Evolutionary conservation across 2,113 vertebrate genomes (phyloP).

Genomic region (Poecile atricapillus): DNA sequence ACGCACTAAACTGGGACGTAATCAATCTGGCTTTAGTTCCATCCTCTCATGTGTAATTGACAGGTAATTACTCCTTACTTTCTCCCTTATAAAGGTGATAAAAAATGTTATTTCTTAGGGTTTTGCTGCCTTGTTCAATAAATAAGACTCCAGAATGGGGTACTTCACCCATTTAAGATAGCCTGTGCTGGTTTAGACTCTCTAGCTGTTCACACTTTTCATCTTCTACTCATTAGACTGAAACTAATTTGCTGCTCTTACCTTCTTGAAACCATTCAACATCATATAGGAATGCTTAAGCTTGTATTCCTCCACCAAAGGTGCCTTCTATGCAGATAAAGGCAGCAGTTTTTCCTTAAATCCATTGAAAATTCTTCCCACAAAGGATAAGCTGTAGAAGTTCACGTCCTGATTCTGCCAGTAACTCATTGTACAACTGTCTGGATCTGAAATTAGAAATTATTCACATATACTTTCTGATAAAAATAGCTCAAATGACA

Average conservation of each 20-base stretch:
- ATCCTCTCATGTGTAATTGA: not conserved
- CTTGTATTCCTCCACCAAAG: not conserved
- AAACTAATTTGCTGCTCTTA: not conserved
- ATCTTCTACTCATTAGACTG: not conserved
- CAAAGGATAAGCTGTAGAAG: not conserved
- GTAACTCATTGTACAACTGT: not conserved
- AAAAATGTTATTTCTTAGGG: not conserved
- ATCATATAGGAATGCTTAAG: not conserved
- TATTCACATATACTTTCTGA: not conserved
- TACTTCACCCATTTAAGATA: not conserved
- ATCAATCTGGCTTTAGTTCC: not conserved
- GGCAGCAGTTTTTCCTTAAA: not conserved
- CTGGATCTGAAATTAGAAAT: not conserved
- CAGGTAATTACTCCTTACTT: not conserved
- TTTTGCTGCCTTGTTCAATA: not conserved
- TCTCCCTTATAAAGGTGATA: not conserved
- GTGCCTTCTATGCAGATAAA: not conserved
- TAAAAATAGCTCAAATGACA: not conserved
- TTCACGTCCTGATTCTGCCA: constrained; percentile 5
- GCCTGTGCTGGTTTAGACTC: not conserved
- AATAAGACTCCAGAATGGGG: not conserved
- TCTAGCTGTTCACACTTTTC: not conserved
- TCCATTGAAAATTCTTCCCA: not conserved
- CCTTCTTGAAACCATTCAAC: not conserved
- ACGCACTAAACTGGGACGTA: not conserved